phyloP scores from a whole-genome alignment of 2,113 vertebrate species.

The Syngnathus scovelli region DNA sequence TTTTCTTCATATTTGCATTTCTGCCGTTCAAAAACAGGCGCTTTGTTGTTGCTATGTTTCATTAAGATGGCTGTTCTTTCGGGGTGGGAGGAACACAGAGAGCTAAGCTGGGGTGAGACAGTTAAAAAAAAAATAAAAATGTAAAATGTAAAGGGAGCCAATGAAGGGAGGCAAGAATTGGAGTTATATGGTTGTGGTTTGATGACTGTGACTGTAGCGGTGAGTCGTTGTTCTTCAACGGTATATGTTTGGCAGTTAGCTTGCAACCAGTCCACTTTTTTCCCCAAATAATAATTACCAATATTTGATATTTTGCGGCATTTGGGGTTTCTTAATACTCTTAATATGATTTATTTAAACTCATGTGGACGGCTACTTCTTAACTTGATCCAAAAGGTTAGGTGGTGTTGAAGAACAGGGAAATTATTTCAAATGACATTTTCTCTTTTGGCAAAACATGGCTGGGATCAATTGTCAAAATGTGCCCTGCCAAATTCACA shows the following conservation, averaged over 20 bases:
- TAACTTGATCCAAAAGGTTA: conserved; percentile 3
- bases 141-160: too few species aligned
- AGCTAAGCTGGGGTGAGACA: too few species aligned
- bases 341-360: neutral
- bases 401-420: neutral
- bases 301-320: neutral
- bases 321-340: neutral
- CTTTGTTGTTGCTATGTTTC: too few species aligned
- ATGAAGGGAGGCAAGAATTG: too few species aligned
- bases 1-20: neutral
- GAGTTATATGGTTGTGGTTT: too few species aligned
- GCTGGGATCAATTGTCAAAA: neutral
- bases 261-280: too few species aligned
- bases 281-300: neutral
- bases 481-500: neutral
- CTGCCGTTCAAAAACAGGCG: neutral
- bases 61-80: neutral
- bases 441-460: neutral
- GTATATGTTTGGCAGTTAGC: too few species aligned
- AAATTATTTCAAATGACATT: conserved; percentile 2
- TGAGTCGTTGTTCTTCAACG: too few species aligned
- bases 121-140: too few species aligned
- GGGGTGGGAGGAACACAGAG: too few species aligned
- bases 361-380: neutral
- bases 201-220: too few species aligned